phyloP scores from a whole-genome alignment of 2,888 invertebrate genomes.

The Cheilosia urbana region DNA sequence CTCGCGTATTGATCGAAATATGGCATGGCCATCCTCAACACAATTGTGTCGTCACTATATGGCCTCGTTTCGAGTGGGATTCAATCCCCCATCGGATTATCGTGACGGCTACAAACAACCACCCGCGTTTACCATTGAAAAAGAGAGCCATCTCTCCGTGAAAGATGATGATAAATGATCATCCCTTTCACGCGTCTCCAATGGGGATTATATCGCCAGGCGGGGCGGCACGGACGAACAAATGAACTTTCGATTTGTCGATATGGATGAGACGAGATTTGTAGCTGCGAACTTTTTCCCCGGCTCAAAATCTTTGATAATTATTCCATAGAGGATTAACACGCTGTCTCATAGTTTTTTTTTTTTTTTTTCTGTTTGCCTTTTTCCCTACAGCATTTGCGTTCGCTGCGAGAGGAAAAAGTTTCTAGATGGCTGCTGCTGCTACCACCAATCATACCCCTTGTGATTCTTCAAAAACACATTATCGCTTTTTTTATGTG shows the following conservation, averaged over 20 bases:
- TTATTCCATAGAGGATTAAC: slow-evolving; percentile 70
- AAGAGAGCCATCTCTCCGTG: slow-evolving; percentile 28
- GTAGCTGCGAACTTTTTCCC: slow-evolving; percentile 27
- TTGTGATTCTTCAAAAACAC: slow-evolving; percentile 63
- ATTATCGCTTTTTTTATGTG: slow-evolving; percentile 48
- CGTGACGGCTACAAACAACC: slow-evolving; percentile 22
- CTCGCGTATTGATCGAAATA: slow-evolving; percentile 46
- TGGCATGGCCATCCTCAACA: slow-evolving; percentile 8
- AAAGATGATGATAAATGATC: slow-evolving; percentile 73
- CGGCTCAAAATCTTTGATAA: slow-evolving; percentile 63
- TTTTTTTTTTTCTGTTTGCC: background rate
- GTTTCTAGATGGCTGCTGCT: background rate
- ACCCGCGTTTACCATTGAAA: slow-evolving; percentile 9
- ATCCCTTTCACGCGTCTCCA: slow-evolving; percentile 68
- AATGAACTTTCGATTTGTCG: slow-evolving; percentile 67
- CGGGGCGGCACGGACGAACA: slow-evolving; percentile 1
- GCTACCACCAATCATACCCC: slow-evolving; percentile 51
- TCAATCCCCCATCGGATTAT: slow-evolving; percentile 48
- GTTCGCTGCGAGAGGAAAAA: slow-evolving; percentile 14
- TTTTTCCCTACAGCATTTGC: slow-evolving; percentile 7
- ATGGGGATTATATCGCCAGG: slow-evolving; percentile 68
- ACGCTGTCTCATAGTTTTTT: slow-evolving; percentile 57
- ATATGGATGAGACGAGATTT: slow-evolving; percentile 56
- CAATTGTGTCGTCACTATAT: slow-evolving; percentile 19
- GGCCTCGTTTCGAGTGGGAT: slow-evolving; percentile 39